Base-by-base conservation (phyloP, 2,888 invertebrate species). In the Stenolophus ochropezus region DNA sequence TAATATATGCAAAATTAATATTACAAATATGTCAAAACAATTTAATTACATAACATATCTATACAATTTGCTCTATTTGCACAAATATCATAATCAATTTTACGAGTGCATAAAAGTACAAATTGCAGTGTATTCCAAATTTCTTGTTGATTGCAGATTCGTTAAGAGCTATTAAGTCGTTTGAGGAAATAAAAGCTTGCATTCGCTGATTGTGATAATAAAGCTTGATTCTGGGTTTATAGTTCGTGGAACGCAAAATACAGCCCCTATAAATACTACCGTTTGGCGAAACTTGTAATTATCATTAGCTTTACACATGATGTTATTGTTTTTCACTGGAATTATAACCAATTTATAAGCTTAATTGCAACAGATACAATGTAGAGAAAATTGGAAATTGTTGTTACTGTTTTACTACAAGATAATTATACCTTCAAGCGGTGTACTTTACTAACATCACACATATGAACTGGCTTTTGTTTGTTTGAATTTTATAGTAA, bases 181-280 rank as follows among this genome's bases (percentile, higher is more conserved):
- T 56, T 53, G 53, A 71, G 47, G 25, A 69, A 79, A 79, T 71
- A 79, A 51, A 71, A 71, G 71, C 33, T 16, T 73, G 25, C 25
- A 75, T 75, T 75, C 56, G 51, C 27, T 79, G 79, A 79, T 79
- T 79, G 65, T 79, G 69, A 79, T 79, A 79, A 79, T 79, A 58
- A 71, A 47, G 71, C 69, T 79, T 79, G 27, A 79, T 79, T 79
- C 47, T 21, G n/a, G 27, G 14, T 79, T 79, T 79, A 79, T 79
- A 27, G 69, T 79, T 79, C 79, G 27, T 18, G n/a, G 79, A 79
- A 79, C 14, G 5, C 53, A 47, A n/a, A n/a, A n/a, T 42, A 16
- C 3, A 53, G 21, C 18, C 18, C 56, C 20, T 20, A 11, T 11
- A 56, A 20, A 56, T 20, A 21, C 56, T 20, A 20, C 21, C 18